Base-by-base conservation (phyloP, 64 coral and sea anemone genomes). In the Montipora sp. region DNA sequence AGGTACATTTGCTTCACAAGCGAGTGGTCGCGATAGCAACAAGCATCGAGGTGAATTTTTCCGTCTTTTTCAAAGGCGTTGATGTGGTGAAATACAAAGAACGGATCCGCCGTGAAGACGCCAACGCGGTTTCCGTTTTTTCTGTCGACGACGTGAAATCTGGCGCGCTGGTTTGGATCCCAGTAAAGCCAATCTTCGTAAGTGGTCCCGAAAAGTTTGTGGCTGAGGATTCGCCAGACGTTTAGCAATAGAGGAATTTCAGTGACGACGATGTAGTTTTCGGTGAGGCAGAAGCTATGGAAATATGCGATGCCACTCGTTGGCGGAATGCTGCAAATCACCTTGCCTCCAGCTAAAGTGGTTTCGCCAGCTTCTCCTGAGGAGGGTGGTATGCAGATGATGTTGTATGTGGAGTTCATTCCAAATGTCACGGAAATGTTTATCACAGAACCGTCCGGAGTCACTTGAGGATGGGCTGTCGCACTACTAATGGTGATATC, bases 231-330 rank as follows among this genome's bases (percentile, higher is more conserved):
- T 79, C 93, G 90, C 48, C 78, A 48, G 4, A 95, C 0, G n/a
- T 77, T 90, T 12, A 98, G 0, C 24, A 95, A 27, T 15, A 95
- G 89, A 11, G 96, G 96, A n/a, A 79, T 73, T 71, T 98, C 92
- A 3, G 94, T 79, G 9, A 98, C 59, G 59, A 98, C 80, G 1
- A 98, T 63, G 83, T 90, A 98, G 27, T 98, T 98, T 48, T 98
- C 93, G 14, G 96, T 98, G 87, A 98, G 80, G 21, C 93, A 88
- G 90, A 98, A 98, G 53, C 96, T 95, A 77, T 98, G 96, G 9
- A 89, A 46, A 46, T 98, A 98, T 75, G 80, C 81, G 18, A 87
- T 55, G 24, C 76, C 78, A 24, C 66, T 85, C 4, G 91, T 77
- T 5, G 96, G 86, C n/a, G 90, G 70, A 66, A 98, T 92, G 44